Evolutionary conservation across 2,888 invertebrate species (phyloP), one percentile per base, ranked within the genome.

Genomic region (Mantis religiosa): DNA sequence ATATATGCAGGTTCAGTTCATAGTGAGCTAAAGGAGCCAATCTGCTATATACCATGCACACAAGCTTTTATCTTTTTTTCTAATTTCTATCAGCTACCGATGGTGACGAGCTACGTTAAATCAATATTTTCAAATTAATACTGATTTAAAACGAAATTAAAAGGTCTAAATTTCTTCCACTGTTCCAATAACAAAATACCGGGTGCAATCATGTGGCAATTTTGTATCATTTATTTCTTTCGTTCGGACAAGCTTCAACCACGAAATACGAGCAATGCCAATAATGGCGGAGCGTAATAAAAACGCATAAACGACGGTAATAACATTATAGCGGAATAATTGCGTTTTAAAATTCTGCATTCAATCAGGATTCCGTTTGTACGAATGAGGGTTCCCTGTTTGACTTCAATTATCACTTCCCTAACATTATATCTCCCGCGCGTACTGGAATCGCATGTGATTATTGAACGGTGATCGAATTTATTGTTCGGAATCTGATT

Each of bases 341-440:
- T 85, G 12, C 54, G 7, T 85, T 85, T 85, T n/a, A 54, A 85
- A 54, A 54, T 20, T 81, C 28, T 81, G 86, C 81, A 86, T 28
- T 71, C 28, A 71, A 86, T 86, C 30, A 81, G 86, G 71, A 81
- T 86, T 30, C 81, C 25, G 47, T 86, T 30, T 86, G 28, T 1
- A 3, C 12, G 81, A 15, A 71, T 25, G 25, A 8, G 54, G 54
- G 12, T 41, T 71, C 25, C 71, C 28, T 71, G 71, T 86, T 86
- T 86, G 86, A 54, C 81, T 71, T 86, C 86, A 86, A 86, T 86
- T 86, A 86, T 86, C 86, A 30, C 86, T 86, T 85, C 27, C 84
- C 84, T 84, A 84, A 84, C 34, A 34, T 84, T 54, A 54, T 54
- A 47, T 47, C 28, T 12, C 28, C 15, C 85, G 27, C 85, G 54